A percentile compares a stretch with the other conserved stretches of the same genome.
These are phyloP conservation scores for Tenodera sinensis DNA, from an alignment of 2,888 invertebrate genomes.

Conservation along the genomic window DNA sequence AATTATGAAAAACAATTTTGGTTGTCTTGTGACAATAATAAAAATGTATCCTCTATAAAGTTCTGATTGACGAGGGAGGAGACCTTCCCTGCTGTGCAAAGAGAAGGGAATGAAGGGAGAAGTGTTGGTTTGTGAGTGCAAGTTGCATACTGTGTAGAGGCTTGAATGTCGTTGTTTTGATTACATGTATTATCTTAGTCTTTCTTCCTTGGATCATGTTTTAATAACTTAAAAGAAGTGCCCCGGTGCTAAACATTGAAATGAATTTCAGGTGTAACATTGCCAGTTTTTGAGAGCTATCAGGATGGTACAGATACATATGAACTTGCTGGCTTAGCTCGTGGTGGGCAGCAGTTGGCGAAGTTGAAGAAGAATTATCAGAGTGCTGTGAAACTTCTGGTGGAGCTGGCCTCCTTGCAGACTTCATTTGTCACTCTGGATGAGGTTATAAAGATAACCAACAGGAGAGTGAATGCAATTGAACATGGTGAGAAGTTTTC, in stretches of 20 bases:
- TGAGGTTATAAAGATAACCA: slow-evolving; percentile 98
- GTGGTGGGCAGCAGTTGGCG: slow-evolving; percentile 95
- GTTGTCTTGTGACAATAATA: no score
- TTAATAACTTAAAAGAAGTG: no score
- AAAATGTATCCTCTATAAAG: no score
- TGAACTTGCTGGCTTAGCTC: slow-evolving; percentile 91
- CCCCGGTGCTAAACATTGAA: not conserved
- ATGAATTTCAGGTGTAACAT: slow-evolving; percentile 71
- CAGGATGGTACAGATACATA: slow-evolving; percentile 95
- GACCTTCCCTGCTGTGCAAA: no score
- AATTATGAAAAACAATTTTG: no score
- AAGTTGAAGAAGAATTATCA: slow-evolving; percentile 98
- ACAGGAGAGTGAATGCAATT: slow-evolving; percentile 98
- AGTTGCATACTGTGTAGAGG: no score
- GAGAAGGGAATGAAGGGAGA: no score
- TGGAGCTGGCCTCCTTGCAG: slow-evolving; percentile 95
- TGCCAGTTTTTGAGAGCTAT: slow-evolving; percentile 94
- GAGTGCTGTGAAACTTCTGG: slow-evolving; percentile 90
- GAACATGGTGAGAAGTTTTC: slow-evolving; percentile 75
- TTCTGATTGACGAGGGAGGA: no score
- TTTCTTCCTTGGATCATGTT: no score
- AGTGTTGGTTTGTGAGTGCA: no score
- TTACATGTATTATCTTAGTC: not conserved
- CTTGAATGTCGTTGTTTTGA: no score
- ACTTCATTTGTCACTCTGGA: slow-evolving; percentile 98